Evolutionary conservation across 2,797 vertebrate genomes (phyloP).

Genomic region (Podargus strigoides): DNA sequence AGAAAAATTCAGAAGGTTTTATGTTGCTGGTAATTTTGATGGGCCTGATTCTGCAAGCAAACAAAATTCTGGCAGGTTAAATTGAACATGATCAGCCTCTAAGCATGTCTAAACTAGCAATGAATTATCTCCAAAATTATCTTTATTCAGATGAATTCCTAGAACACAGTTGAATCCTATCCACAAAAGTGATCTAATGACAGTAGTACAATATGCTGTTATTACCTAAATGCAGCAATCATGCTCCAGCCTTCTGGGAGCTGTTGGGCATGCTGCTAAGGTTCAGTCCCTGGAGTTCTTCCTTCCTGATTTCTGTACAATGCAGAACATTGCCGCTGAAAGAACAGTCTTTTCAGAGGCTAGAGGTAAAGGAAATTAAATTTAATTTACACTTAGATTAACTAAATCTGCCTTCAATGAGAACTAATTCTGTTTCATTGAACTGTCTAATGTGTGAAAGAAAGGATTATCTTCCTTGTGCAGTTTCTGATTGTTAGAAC

Average conservation of each 20-base stretch:
- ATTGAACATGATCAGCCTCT: fast-evolving
- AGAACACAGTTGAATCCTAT: not conserved
- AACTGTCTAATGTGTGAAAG: not conserved
- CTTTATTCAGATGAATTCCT: not conserved
- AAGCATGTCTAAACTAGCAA: not conserved
- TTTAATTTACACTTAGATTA: not conserved
- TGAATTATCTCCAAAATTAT: not conserved
- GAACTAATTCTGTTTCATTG: not conserved
- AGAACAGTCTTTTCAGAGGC: not conserved
- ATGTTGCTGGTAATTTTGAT: not conserved
- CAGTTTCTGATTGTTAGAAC: not conserved
- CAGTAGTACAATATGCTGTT: not conserved
- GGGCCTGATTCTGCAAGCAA: not conserved
- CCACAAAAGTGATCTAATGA: not conserved
- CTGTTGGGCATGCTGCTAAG: not conserved
- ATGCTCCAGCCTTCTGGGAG: not conserved
- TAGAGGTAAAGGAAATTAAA: not conserved
- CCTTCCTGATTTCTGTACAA: not conserved
- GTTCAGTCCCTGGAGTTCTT: not conserved
- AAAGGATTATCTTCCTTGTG: not conserved
- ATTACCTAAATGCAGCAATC: not conserved
- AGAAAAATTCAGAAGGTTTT: not conserved
- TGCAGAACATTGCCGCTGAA: not conserved
- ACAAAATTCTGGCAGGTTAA: not conserved
- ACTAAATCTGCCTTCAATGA: not conserved